Evolutionary conservation across 53 echinoderm and acorn worm species (phyloP).

Genomic region (Crossaster papposus): DNA sequence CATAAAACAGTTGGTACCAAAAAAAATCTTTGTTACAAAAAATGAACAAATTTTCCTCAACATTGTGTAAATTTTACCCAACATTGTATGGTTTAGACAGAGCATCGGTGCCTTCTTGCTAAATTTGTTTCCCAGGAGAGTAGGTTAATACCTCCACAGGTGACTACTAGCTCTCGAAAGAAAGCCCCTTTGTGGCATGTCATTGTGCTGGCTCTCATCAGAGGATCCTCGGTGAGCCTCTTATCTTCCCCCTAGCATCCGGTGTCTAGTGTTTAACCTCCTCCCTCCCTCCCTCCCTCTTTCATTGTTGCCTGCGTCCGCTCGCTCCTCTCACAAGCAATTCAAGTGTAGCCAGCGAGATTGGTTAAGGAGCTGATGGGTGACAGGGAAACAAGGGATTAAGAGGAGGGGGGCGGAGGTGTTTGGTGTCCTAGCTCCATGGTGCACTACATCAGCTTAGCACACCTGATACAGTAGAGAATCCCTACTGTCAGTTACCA

Average conservation of each 20-base stretch:
- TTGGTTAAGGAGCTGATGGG: neutral
- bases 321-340: conserved; percentile 13
- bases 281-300: neutral
- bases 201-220: conserved; percentile 4
- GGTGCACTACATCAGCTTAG: no score
- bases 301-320: neutral
- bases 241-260: conserved; percentile 45
- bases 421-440: no score
- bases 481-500: neutral
- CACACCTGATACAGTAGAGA: neutral
- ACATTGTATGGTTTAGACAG: no score
- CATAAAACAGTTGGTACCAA: no score
- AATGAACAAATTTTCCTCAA: no score
- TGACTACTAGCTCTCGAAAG: conserved; percentile 37
- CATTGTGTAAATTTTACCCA: no score
- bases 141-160: conserved; percentile 11
- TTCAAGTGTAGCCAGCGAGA: conserved; percentile 23
- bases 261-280: conserved; percentile 20
- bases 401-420: neutral
- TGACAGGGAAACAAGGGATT: neutral
- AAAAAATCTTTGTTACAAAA: no score
- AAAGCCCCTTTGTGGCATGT: neutral
- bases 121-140: neutral
- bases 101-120: no score
- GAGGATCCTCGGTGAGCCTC: neutral